Evolutionary conservation across 1,140 invertebrate species (phyloP).

Genomic region (Hormaphis cornu): DNA sequence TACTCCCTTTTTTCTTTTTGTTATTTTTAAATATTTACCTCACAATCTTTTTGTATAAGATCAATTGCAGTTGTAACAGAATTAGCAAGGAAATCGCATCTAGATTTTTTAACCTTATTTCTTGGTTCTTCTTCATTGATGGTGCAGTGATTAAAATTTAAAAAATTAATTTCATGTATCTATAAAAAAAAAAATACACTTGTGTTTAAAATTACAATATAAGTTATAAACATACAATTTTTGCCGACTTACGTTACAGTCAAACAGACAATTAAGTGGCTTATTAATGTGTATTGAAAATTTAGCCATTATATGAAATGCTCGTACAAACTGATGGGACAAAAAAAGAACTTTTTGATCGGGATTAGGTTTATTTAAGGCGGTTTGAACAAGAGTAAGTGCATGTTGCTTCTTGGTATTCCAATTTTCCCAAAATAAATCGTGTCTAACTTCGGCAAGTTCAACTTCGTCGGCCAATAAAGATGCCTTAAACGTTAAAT

Average conservation of each 20-base stretch:
- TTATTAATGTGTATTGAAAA: conserved; percentile 67
- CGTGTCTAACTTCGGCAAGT: conserved; percentile 33
- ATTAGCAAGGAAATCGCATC: conserved; percentile 2
- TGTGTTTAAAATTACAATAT: not conserved
- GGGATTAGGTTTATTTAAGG: conserved; percentile 60
- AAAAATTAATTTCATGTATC: conserved; percentile 17
- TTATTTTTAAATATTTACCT: not conserved
- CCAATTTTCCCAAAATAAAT: conserved; percentile 35
- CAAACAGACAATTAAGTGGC: conserved; percentile 66
- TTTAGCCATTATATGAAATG: conserved; percentile 65
- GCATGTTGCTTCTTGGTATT: conserved; percentile 43
- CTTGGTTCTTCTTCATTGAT: conserved; percentile 6
- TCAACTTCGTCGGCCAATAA: conserved; percentile 20
- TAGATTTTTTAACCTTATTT: conserved; percentile 8
- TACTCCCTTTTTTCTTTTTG: no score
- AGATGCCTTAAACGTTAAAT: conserved; percentile 6
- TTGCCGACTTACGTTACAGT: conserved; percentile 51
- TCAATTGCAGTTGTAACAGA: conserved; percentile 1
- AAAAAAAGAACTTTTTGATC: conserved; percentile 66
- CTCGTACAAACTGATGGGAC: conserved; percentile 44
- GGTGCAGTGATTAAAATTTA: conserved; percentile 2
- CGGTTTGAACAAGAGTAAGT: conserved; percentile 56
- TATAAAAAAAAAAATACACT: not conserved
- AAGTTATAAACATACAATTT: no score
- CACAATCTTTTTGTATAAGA: conserved; percentile 27